Conservation (phyloP, 1,140 invertebrate genomes). For the Pseudoatta argentina region DNA sequence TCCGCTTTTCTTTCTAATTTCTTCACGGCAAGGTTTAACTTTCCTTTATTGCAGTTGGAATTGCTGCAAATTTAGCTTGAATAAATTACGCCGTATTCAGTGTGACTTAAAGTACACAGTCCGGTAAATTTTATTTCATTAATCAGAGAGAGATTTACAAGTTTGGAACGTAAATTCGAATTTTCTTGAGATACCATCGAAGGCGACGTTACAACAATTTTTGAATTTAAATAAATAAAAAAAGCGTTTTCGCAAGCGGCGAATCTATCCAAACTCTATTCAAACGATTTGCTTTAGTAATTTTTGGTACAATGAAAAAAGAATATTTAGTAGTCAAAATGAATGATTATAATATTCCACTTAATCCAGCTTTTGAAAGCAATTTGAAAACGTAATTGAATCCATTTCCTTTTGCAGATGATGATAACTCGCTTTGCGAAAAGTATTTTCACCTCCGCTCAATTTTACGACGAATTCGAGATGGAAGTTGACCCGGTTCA, state of each 20-base stretch:
- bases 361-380: conserved; percentile 14
- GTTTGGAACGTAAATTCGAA: conserved; percentile 45
- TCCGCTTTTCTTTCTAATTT: conserved; percentile 67
- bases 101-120: conserved; percentile 52
- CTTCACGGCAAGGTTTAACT: conserved; percentile 45
- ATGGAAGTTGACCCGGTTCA: conserved; percentile 48
- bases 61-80: conserved; percentile 58
- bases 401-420: background rate
- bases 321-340: background rate
- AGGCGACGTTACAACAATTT: background rate
- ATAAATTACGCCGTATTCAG: conserved; percentile 53
- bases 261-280: background rate
- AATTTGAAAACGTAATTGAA: conserved; percentile 19
- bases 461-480: conserved; percentile 55
- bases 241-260: background rate
- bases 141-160: conserved; percentile 55
- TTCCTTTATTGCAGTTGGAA: conserved; percentile 52
- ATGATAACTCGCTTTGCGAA: conserved; percentile 18
- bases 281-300: conserved; percentile 15
- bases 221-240: conserved; percentile 12
- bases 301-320: background rate
- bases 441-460: conserved; percentile 39
- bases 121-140: conserved; percentile 56
- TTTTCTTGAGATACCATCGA: background rate
- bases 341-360: background rate